Percentiles rank a stretch among this genome's conserved stretches.
Conservation (phyloP, 2,888 invertebrate genomes). For the Amphipoea oculea region DNA sequence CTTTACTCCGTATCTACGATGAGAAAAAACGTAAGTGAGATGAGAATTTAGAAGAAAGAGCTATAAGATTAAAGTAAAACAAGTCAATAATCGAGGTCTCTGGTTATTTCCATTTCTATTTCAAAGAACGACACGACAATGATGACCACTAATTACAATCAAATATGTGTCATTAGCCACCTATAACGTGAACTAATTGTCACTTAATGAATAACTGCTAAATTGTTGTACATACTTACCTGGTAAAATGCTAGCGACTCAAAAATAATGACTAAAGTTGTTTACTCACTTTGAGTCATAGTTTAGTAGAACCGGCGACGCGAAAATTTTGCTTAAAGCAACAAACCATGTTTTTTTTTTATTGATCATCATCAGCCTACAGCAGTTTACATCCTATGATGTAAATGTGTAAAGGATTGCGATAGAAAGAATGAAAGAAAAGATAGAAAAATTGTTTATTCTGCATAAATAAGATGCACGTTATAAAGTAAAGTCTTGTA, state of each 20-base stretch:
- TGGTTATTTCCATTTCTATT: not conserved
- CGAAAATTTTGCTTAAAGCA: not conserved
- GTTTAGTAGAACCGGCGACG: not conserved
- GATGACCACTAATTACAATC: not conserved
- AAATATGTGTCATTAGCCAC: conserved; percentile 25
- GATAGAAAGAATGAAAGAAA: not conserved
- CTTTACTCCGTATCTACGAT: not conserved
- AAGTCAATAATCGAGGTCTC: not conserved
- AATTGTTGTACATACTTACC: not conserved
- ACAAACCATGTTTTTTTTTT: not conserved
- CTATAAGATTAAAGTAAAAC: not conserved
- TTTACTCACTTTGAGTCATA: not conserved
- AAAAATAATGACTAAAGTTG: conserved; percentile 1
- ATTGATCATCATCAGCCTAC: too few species aligned
- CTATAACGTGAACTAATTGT: conserved; percentile 23
- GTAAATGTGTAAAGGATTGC: not conserved
- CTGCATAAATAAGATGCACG: not conserved
- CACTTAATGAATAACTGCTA: conserved; percentile 12
- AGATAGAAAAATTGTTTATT: not conserved
- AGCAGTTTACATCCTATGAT: not conserved
- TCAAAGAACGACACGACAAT: not conserved
- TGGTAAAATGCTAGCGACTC: not conserved
- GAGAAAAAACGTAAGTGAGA: not conserved
- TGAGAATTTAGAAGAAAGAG: not conserved
- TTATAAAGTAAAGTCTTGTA: too few species aligned